A percentile compares a stretch with the other conserved stretches of the same genome.
These are phyloP conservation scores for Chamaetylas fuelleborni DNA, from an alignment of 2,113 vertebrate genomes.

Conservation along the genomic window DNA sequence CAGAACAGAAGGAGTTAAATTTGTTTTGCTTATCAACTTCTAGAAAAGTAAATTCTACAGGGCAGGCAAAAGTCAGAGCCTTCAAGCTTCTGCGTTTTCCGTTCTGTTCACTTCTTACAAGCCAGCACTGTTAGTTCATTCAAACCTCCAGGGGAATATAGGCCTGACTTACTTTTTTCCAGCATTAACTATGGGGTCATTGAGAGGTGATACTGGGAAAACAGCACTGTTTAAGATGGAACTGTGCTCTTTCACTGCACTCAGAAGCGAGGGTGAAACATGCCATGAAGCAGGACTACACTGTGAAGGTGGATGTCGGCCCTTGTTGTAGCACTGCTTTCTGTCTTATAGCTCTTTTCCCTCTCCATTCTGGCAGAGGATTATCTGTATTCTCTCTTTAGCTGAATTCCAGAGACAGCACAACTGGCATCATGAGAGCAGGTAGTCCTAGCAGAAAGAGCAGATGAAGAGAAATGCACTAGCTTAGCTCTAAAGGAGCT, in stretches of 20 bases:
- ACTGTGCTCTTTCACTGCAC: background rate
- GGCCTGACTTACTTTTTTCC: background rate
- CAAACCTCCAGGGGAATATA: background rate
- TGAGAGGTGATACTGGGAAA: background rate
- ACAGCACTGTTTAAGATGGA: background rate
- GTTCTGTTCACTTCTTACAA: background rate
- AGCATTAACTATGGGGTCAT: background rate
- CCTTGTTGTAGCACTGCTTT: background rate
- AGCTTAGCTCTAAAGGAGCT: background rate
- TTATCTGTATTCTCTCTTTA: background rate
- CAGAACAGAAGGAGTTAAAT: background rate
- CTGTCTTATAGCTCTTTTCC: background rate
- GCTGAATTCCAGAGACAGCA: background rate
- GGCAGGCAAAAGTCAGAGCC: background rate
- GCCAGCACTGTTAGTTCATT: background rate
- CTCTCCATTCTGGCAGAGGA: background rate
- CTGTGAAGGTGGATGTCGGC: background rate
- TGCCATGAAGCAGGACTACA: rapidly evolving
- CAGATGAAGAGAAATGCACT: background rate
- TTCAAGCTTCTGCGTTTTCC: background rate
- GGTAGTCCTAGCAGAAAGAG: background rate
- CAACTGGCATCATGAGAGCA: background rate
- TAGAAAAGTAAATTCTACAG: background rate
- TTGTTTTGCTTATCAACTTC: background rate
- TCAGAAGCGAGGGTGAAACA: background rate